Base-by-base conservation (phyloP, 2,888 invertebrate species). In the Labia minor region DNA sequence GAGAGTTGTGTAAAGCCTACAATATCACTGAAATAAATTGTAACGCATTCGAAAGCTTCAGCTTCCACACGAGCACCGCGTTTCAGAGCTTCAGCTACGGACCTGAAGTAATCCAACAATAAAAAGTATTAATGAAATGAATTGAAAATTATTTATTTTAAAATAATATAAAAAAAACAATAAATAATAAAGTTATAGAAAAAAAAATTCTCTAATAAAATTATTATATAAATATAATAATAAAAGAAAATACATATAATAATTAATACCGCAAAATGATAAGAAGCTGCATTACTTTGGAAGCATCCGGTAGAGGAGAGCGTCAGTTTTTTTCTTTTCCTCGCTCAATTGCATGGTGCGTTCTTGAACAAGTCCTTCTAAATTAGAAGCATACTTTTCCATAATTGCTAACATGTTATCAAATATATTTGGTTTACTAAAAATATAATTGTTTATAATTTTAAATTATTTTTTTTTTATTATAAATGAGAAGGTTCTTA, bases 331-430 rank as follows among this genome's bases (percentile, higher is more conserved):
- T 75, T 88, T 85, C 75, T 93, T 92, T 77, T 93, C 93, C 75
- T 89, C 88, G 63, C 86, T 81, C 67, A 93, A 79, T 73, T 90
- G 86, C 72, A 87, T 87, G 0, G 92, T 92, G 68, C 92, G 81
- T 73, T 91, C 90, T 69, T 90, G 89, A 0, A 93, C 91, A 61
- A 92, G 78, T 0, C 88, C 86, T 75, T 93, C 93, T 69, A 94
- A 77, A 77, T 92, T 92, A 61, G 88, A 88, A 0, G 92, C 92
- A 74, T 94, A 92, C 75, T 92, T 92, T 77, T 93, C 92, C 92
- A 93, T 92, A 76, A 92, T 90, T 0, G 88, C 85, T 69, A 93
- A 78, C 92, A 93, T 92, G 74, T 92, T 92, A 78, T 92, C 92
- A 74, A 92, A 90, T 71, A 92, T 91, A 73, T 92, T 91, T 1